Evolutionary conservation across 1,140 invertebrate genomes (phyloP).

Genomic region (Tyrophagus putrescentiae): DNA sequence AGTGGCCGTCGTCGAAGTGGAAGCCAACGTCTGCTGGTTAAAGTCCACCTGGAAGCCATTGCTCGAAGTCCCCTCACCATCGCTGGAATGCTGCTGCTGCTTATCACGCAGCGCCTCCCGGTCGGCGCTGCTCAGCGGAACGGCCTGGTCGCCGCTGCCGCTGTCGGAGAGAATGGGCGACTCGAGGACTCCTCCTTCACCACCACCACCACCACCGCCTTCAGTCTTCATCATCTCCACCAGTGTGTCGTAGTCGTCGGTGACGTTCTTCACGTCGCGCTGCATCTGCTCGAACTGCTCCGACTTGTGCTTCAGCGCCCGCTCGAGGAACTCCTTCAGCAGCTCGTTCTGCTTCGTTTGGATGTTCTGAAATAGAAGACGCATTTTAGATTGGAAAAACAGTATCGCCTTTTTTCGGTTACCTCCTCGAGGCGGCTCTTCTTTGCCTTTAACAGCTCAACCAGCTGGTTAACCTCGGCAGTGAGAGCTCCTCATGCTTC

Average conservation of each 20-base stretch:
- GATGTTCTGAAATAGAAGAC: constrained; percentile 30
- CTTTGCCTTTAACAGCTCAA: constrained; percentile 58
- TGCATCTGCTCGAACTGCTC: constrained; percentile 34
- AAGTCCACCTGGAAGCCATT: no score
- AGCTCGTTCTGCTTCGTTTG: constrained; percentile 56
- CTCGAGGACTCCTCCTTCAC: constrained; percentile 3
- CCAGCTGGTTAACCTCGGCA: constrained; percentile 66
- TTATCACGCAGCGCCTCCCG: no score
- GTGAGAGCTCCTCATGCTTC: constrained; percentile 40
- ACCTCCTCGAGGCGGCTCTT: constrained; percentile 59
- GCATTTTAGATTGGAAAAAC: constrained; percentile 13
- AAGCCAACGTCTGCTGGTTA: no score
- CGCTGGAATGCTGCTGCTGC: no score
- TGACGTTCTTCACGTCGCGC: constrained; percentile 27
- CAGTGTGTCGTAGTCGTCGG: constrained; percentile 27
- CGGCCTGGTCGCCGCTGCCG: constrained; percentile 18
- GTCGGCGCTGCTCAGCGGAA: no score
- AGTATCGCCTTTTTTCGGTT: constrained; percentile 2
- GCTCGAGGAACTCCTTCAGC: constrained; percentile 65
- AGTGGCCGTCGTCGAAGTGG: constrained; percentile 18
- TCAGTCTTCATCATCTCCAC: constrained; percentile 3
- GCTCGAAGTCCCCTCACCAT: no score
- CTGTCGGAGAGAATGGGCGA: background rate
- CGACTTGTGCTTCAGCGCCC: constrained; percentile 56
- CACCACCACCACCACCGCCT: constrained; percentile 24